A percentile compares a stretch with the other conserved stretches of the same genome.
Evolutionary conservation across 1,140 invertebrate genomes (phyloP).

Genomic region (Brachionus manjavacas): DNA sequence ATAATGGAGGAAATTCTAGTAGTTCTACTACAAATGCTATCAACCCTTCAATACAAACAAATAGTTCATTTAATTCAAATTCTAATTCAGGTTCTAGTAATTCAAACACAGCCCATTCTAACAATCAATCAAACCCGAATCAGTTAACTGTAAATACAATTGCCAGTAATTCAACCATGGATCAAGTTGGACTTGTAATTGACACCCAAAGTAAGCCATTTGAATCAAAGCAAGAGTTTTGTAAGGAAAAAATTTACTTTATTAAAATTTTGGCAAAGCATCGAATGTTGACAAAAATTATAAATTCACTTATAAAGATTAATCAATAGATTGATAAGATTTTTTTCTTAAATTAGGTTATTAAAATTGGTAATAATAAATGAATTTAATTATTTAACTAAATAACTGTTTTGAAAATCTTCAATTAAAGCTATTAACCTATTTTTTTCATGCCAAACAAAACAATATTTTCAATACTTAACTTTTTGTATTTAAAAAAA

Average conservation of each 20-base stretch:
- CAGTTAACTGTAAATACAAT: slow-evolving; percentile 9
- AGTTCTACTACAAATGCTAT: background rate
- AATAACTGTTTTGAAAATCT: background rate
- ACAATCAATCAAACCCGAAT: slow-evolving; percentile 5
- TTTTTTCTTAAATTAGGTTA: no score
- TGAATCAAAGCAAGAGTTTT: background rate
- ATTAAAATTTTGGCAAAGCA: background rate
- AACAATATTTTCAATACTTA: background rate
- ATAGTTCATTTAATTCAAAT: background rate
- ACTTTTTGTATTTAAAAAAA: background rate
- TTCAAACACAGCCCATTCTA: background rate
- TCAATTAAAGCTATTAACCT: background rate
- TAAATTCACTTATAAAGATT: background rate
- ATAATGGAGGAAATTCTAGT: background rate
- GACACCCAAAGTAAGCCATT: background rate
- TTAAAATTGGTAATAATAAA: background rate
- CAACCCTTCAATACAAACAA: background rate
- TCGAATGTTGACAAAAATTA: background rate
- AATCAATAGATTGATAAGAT: background rate
- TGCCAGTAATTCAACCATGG: background rate
- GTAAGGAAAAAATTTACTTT: background rate
- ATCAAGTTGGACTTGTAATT: background rate
- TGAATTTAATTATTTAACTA: background rate
- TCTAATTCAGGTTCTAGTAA: background rate
- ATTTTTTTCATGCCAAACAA: background rate